Percentiles rank a stretch among this genome's conserved stretches.
Conservation (phyloP, 2,797 vertebrate species). For the Odontamblyopus lacepedii region DNA sequence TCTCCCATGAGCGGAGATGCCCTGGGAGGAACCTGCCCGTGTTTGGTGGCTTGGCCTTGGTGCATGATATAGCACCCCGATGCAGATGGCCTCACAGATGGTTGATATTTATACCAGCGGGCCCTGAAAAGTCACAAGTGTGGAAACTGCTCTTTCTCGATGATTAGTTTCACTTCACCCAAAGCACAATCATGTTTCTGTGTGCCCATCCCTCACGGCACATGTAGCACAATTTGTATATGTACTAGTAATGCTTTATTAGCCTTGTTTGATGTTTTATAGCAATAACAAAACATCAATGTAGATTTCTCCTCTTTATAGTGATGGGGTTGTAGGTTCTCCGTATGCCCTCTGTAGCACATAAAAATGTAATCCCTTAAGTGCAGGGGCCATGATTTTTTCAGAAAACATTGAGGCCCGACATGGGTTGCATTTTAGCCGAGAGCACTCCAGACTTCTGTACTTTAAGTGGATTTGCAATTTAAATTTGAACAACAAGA, state of each 20-base stretch:
- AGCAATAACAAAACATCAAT: slow-evolving; percentile 17
- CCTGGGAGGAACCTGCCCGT: slow-evolving; percentile 61
- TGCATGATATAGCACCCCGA: slow-evolving; percentile 74
- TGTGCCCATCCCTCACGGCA: slow-evolving; percentile 30
- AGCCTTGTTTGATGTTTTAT: slow-evolving; percentile 13
- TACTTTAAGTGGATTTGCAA: slow-evolving; percentile 64
- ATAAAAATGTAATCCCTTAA: slow-evolving; percentile 72
- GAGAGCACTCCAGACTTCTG: slow-evolving; percentile 53
- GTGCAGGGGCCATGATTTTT: slow-evolving; percentile 68
- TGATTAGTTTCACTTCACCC: slow-evolving; percentile 68
- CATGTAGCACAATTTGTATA: slow-evolving; percentile 24
- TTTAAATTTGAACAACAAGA: slow-evolving; percentile 61
- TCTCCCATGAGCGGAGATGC: slow-evolving; percentile 41
- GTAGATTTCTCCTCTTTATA: slow-evolving; percentile 12
- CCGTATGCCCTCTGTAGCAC: slow-evolving; percentile 29
- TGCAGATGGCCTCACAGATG: slow-evolving; percentile 85
- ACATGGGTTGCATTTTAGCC: slow-evolving; percentile 71
- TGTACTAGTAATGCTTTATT: background rate
- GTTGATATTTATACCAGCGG: slow-evolving; percentile 79
- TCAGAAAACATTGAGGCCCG: slow-evolving; percentile 46
- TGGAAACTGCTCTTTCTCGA: slow-evolving; percentile 74
- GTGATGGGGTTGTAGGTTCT: slow-evolving; percentile 28
- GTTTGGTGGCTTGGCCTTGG: slow-evolving; percentile 75
- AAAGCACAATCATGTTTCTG: slow-evolving; percentile 40
- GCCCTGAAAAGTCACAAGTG: slow-evolving; percentile 75